A percentile compares a stretch with the other conserved stretches of the same genome.
Conservation (phyloP, 2,888 invertebrate genomes). For the Amiota minor region DNA sequence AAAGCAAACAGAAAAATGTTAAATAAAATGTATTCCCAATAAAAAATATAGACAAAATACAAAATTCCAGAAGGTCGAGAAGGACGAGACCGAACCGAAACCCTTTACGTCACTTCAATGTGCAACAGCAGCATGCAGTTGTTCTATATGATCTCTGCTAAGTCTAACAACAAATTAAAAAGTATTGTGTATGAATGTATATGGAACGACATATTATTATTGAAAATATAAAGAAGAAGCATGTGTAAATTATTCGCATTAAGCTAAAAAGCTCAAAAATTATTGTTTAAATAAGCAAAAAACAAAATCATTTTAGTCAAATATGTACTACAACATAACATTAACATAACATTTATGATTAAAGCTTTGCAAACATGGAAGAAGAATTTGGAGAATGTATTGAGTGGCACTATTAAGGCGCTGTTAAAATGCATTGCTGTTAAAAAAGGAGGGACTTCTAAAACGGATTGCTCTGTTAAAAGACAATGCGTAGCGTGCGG, state of each 20-base stretch:
- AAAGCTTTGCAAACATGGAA: neutral
- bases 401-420: neutral
- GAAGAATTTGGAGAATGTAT: too few relatives aligned
- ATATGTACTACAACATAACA: neutral
- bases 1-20: neutral
- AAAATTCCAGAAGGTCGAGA: neutral
- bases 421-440: neutral
- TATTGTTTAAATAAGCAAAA: neutral
- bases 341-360: neutral
- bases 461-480: neutral
- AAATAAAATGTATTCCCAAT: neutral
- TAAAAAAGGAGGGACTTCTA: neutral
- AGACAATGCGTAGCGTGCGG: neutral
- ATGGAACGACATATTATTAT: too few relatives aligned
- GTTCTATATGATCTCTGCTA: neutral
- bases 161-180: too few relatives aligned
- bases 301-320: slow-evolving; percentile 10
- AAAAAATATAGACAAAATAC: neutral
- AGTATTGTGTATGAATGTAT: too few relatives aligned
- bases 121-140: slow-evolving; percentile 13
- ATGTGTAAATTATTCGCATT: too few relatives aligned
- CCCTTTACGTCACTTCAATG: neutral
- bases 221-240: too few relatives aligned
- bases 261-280: too few relatives aligned
- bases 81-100: too few relatives aligned